Conservation (phyloP, 2,113 vertebrate genomes). For the Callionymus lyra region DNA sequence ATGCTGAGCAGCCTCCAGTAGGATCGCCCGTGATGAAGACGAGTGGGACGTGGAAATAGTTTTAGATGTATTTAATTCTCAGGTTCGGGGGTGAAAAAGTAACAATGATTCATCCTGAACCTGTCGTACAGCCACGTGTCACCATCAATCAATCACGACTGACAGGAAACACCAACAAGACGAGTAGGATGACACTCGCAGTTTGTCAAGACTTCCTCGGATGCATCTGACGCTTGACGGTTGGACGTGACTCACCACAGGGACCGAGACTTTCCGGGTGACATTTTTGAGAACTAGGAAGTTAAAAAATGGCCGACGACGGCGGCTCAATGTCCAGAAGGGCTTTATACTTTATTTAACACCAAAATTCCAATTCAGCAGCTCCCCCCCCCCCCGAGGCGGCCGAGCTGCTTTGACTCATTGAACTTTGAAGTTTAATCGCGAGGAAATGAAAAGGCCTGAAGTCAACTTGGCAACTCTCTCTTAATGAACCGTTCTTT, state of each 20-base stretch:
- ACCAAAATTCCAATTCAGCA: conserved; percentile 21
- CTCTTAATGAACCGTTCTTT: neutral
- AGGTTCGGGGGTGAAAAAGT: too few relatives aligned
- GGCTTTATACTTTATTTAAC: conserved; percentile 42
- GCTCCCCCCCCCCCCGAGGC: conserved; percentile 16
- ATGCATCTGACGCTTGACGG: conserved; percentile 10
- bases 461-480: conserved; percentile 10
- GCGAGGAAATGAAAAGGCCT: conserved; percentile 22
- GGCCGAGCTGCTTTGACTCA: conserved; percentile 23
- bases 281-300: neutral
- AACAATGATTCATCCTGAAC: neutral
- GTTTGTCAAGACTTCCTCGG: conserved; percentile 17
- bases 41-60: too few relatives aligned
- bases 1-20: neutral
- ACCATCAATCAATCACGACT: conserved; percentile 37
- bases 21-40: neutral
- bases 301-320: conserved; percentile 31
- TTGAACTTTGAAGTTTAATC: conserved; percentile 32
- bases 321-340: conserved; percentile 18
- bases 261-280: neutral
- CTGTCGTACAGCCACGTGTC: conserved; percentile 26
- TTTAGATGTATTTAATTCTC: too few relatives aligned
- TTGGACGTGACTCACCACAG: conserved; percentile 20
- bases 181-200: conserved; percentile 13
- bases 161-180: conserved; percentile 28